Conservation (phyloP, 2,888 invertebrate species). For the Papilio protenor region DNA sequence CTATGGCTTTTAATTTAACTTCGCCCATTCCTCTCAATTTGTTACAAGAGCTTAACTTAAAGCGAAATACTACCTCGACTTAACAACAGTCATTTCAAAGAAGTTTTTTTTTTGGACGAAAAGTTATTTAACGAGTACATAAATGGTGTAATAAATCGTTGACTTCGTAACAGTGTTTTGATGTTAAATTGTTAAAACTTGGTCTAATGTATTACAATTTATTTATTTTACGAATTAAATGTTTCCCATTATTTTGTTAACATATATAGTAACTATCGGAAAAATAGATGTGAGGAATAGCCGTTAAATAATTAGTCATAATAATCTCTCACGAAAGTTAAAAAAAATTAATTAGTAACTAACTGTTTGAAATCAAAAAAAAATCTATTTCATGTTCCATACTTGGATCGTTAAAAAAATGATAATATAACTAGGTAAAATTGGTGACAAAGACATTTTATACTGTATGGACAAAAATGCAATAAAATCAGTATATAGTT, state of each 20-base stretch:
- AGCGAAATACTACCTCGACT: conserved; percentile 31
- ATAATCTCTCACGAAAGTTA: too few relatives aligned
- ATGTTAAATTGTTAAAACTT: not conserved
- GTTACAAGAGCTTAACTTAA: conserved; percentile 63
- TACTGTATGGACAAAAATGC: not conserved
- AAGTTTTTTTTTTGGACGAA: conserved; percentile 41
- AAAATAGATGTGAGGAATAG: too few relatives aligned
- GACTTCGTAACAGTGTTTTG: not conserved
- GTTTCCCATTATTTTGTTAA: not conserved
- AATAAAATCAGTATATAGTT: conserved; percentile 27
- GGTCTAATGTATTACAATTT: not conserved
- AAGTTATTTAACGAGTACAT: conserved; percentile 20
- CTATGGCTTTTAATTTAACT: conserved; percentile 77
- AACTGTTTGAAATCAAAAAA: too few relatives aligned
- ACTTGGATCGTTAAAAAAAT: not conserved
- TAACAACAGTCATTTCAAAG: conserved; percentile 27
- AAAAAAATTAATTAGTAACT: too few relatives aligned
- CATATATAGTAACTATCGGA: too few relatives aligned
- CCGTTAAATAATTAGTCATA: too few relatives aligned
- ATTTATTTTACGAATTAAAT: not conserved
- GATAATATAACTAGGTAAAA: too few relatives aligned
- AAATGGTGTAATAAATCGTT: conserved; percentile 14
- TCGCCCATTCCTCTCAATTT: conserved; percentile 81
- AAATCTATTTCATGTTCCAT: not conserved
- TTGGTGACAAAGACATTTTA: not conserved